phyloP scores from a whole-genome alignment of 2,888 invertebrate species.

The Sarcophaga subvicina region DNA sequence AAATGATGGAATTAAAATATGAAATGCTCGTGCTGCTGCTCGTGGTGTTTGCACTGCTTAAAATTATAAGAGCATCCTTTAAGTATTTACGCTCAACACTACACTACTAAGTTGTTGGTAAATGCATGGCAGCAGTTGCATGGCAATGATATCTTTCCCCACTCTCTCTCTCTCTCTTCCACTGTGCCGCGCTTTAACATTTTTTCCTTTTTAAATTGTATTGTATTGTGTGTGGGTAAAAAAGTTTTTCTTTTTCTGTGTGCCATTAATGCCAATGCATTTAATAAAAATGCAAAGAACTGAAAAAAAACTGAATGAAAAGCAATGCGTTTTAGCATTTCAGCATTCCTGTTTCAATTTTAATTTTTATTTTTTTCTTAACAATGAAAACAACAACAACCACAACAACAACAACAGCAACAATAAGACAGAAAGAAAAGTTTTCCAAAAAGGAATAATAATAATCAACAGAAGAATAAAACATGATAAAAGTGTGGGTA shows the following conservation, averaged over 20 bases:
- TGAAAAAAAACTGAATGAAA: no score
- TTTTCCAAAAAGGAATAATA: no score
- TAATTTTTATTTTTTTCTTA: constrained; percentile 19
- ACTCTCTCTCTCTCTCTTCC: background rate
- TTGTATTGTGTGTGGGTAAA: no score
- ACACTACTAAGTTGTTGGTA: constrained; percentile 9
- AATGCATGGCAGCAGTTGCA: background rate
- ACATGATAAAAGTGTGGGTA: background rate
- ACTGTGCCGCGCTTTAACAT: background rate
- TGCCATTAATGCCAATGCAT: constrained; percentile 44
- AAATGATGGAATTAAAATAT: background rate
- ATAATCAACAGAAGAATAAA: no score
- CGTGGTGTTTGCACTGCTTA: constrained; percentile 20
- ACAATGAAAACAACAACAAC: no score
- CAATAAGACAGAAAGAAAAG: no score
- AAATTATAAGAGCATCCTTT: constrained; percentile 47
- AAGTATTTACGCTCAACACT: constrained; percentile 46
- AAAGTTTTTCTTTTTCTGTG: background rate
- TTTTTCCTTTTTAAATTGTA: background rate
- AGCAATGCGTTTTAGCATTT: constrained; percentile 31
- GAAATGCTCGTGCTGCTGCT: background rate
- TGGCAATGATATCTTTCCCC: background rate
- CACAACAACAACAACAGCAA: no score
- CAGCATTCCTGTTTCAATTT: constrained; percentile 35
- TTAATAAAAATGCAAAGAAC: constrained; percentile 32